A percentile compares a stretch with the other conserved stretches of the same genome.
These are phyloP conservation scores for Lophotis ruficrista DNA, from an alignment of 2,113 vertebrate species.

Conservation along the genomic window DNA sequence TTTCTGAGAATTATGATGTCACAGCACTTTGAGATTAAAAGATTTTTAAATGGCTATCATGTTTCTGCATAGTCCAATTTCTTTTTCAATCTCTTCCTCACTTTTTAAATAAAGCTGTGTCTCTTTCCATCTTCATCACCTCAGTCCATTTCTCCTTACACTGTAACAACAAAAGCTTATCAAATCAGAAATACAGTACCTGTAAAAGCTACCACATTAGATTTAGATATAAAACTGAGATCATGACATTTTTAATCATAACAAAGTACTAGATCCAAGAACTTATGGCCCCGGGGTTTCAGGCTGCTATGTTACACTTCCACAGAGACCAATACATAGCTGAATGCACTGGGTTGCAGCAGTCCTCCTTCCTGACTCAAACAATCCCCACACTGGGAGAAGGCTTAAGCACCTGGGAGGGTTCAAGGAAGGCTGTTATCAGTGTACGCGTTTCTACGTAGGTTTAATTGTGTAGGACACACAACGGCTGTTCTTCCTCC, in stretches of 20 bases:
- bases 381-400: neutral
- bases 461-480: neutral
- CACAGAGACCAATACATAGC: neutral
- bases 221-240: neutral
- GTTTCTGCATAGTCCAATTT: neutral
- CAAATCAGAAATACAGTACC: neutral
- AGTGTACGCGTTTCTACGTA: neutral
- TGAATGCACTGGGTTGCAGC: neutral
- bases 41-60: neutral
- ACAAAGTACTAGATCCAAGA: neutral
- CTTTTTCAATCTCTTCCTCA: neutral
- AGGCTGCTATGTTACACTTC: neutral
- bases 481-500: neutral
- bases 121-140: neutral
- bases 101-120: neutral
- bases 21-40: conserved; percentile 30
- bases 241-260: neutral
- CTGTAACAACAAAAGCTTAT: neutral
- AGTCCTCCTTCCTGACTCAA: neutral
- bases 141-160: neutral
- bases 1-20: neutral
- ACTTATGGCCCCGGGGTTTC: neutral
- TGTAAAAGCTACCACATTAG: neutral
- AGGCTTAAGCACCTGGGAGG: neutral
- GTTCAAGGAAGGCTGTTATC: neutral